Base-by-base conservation (phyloP, 2,888 invertebrate genomes). In the Eumacrocentrus americanus region DNA sequence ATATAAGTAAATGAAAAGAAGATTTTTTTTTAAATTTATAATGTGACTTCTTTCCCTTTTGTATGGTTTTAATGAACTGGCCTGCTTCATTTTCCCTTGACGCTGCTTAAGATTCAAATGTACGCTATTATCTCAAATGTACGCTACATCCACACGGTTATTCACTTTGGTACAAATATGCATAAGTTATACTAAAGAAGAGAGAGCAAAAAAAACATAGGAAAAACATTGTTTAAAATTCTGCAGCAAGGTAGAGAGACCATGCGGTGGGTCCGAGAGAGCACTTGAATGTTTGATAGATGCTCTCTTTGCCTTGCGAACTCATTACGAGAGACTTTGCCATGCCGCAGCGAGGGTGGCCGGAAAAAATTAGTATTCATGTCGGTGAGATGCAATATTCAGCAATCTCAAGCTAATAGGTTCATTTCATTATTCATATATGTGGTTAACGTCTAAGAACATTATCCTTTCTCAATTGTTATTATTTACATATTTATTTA, bases 281-380 rank as follows among this genome's bases (percentile, higher is more conserved):
- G 29, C 29, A 29, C 29, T 29, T 9, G 29, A 4, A 29, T 29
- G 29, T 29, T 29, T 29, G 29, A 29, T 29, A 29, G 29, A 29
- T 29, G 29, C 5, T 29, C 29, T 29, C 29, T 29, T 46, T 46
- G 14, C 23, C 46, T 12, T 25, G 46, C 23, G 23, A 12, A 46
- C 46, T 46, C 46, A 46, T 46, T 46, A 46, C 22, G 12, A 20
- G 23, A 23, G 20, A n/a, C 22, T n/a, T 23, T 14, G 12, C 12
- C 25, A 23, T 23, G 12, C 25, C 25, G 23, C 23, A 23, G 46
- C 18, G 22, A 46, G 11, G 23, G 46, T 46, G n/a, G 23, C 23
- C 46, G 12, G 46, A 22, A 46, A 46, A 22, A 46, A 46, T 46
- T 46, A 46, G 46, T 46, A 46, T 46, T 20, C 46, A 46, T 25